Base-by-base conservation (phyloP, 1,140 invertebrate species). In the Megathymus violae region DNA sequence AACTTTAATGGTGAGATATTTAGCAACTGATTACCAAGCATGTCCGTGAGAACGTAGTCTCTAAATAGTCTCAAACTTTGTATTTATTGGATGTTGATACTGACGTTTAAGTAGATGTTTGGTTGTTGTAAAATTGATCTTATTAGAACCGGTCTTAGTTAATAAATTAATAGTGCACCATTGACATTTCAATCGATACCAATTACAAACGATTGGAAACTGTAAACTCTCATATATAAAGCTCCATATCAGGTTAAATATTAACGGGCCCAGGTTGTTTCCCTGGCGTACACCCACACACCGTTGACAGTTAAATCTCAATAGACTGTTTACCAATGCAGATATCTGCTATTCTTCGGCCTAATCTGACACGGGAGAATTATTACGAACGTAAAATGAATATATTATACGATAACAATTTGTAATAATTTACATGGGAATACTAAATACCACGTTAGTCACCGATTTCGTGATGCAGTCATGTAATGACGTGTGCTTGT, bases 391-490 rank as follows among this genome's bases (percentile, higher is more conserved):
- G 40, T 54, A 43, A 43, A 54, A 43, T 54, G 51, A 54, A 54
- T 54, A 54, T 27, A 48, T 46, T 60, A 60, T 25, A 47, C 61
- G 50, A 43, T 52, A 52, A 52, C 43, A 25, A 38, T 56, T 64
- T 54, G 17, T 38, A 43, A 54, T 64, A 44, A 64, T 64, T 64
- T 56, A 41, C 40, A 63, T 63, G 61, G 41, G 62, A 47, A 48
- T 16, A 64, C 51, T 56, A 63, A 64, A 56, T 64, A 64, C 46
- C 51, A 47, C 56, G 62, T 69, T 66, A 70, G 66, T 69, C 65
- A 68, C 52, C 66, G 74, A 58, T 70, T 68, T 78, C 69, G 74
- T 74, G 71, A 76, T 76, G 66, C 40, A 64, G 67, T 64, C 64
- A 59, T 60, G 60, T 54, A 60, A 69, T 69, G 69, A 70, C 69